Evolutionary conservation across 2,888 invertebrate species (phyloP), one percentile per base, ranked within the genome.

Genomic region (Noctua janthe): DNA sequence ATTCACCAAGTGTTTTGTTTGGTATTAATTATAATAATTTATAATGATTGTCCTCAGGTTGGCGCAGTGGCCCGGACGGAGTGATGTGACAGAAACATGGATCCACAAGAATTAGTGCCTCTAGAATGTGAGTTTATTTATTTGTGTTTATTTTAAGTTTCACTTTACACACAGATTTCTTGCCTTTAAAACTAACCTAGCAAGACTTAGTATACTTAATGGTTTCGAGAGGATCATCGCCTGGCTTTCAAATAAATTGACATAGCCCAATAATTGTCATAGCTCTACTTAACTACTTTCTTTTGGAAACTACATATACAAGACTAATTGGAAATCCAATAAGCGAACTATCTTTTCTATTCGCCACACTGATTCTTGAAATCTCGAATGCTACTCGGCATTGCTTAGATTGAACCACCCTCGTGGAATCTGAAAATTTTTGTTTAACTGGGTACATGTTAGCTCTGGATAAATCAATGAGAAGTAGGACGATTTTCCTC

Each of bases 91-190:
- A 7, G 23, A 78, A 91, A 20, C 47, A 96, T 96, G 95, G 95
- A 95, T 87, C 94, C 94, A 0, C 95, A 93, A 78, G 97, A 97
- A 89, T 85, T 96, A 90, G 94, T 95, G 73, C 97, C 96, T 73
- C 93, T 97, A 78, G 97, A 97, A 92, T 93, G 97, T 96, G 82
- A 94, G 95, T 92, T 83, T 47, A n/a, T 69, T 23, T 66, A 13
- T 51, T 71, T 66, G 23, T 59, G 51, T 29, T 29, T 73, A 59
- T 54, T 70, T 23, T 35, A 17, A 39, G 17, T 56, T 56, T 39
- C 1, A 59, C 23, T 54, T 54, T 8, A 20, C 2, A 23, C 23
- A 0, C 17, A 62, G 2, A 62, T 62, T 29, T 15, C 2, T 62
- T 29, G 29, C 23, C 2, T 59, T 59, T 59, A 15, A 7, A 15